These are phyloP conservation scores for Parapsyche elsis DNA, from an alignment of 1,140 invertebrate species.

Conservation along the genomic window DNA sequence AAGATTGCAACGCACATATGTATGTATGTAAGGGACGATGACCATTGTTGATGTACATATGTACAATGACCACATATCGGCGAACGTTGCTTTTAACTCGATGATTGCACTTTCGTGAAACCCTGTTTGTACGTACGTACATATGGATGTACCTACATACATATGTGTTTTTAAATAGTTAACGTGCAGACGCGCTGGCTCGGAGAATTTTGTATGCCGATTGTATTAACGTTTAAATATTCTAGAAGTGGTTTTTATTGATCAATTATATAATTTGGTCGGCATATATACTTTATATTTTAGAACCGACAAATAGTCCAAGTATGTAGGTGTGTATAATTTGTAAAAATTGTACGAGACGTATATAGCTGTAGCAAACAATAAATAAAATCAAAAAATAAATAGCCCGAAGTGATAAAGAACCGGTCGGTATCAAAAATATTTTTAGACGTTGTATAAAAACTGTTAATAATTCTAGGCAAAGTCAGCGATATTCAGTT, in stretches of 20 bases:
- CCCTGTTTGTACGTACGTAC: background rate
- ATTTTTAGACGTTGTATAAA: background rate
- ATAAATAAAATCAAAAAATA: background rate
- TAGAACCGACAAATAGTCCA: background rate
- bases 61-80: too few species aligned
- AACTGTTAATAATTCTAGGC: background rate
- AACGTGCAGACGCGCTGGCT: background rate
- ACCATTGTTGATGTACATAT: too few species aligned
- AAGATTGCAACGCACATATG: background rate
- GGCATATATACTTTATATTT: background rate
- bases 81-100: too few species aligned
- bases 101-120: too few species aligned
- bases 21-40: background rate
- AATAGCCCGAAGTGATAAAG: background rate
- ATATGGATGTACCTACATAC: background rate
- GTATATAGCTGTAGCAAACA: too few species aligned
- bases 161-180: background rate
- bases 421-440: background rate
- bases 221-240: background rate
- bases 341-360: background rate
- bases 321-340: background rate
- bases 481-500: too few species aligned
- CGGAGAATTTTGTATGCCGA: background rate
- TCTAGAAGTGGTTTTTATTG: conserved; percentile 28
- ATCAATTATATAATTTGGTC: conserved; percentile 18